Percentiles rank a stretch among this genome's conserved stretches.
Evolutionary conservation across 2,113 vertebrate genomes (phyloP).

Genomic region (Nothocercus nigrocapillus): DNA sequence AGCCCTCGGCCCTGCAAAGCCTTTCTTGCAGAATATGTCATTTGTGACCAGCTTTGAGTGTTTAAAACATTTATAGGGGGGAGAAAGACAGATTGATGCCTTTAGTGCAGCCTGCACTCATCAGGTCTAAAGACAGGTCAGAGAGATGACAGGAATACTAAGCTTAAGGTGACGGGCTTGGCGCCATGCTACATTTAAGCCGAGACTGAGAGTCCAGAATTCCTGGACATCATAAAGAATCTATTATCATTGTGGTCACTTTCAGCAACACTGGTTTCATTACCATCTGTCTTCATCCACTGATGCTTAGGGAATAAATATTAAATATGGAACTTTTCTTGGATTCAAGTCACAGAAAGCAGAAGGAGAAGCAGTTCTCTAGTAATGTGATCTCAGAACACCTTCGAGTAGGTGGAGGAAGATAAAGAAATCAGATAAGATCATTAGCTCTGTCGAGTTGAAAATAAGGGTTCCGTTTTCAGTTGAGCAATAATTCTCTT

Average conservation of each 20-base stretch:
- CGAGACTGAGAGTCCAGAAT: constrained; percentile 79
- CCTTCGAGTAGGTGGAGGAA: constrained; percentile 23
- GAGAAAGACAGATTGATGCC: constrained; percentile 80
- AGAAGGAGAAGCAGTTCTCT: constrained; percentile 38
- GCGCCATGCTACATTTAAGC: constrained; percentile 79
- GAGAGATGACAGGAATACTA: constrained; percentile 72
- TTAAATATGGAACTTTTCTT: constrained; percentile 79
- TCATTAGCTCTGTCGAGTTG: constrained; percentile 80
- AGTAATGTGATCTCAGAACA: constrained; percentile 4
- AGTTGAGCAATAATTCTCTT: constrained; percentile 84
- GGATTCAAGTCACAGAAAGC: constrained; percentile 71
- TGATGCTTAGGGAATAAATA: constrained; percentile 77
- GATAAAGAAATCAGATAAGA: constrained; percentile 67
- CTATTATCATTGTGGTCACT: constrained; percentile 83
- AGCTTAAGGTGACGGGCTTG: constrained; percentile 76
- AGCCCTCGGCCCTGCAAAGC: not conserved
- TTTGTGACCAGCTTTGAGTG: constrained; percentile 65
- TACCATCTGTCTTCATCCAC: constrained; percentile 83
- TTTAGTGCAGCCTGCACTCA: constrained; percentile 73
- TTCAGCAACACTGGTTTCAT: constrained; percentile 82
- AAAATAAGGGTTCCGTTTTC: constrained; percentile 81
- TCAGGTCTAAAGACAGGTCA: constrained; percentile 78
- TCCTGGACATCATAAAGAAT: constrained; percentile 85
- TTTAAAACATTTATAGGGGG: constrained; percentile 76
- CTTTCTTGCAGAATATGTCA: constrained; percentile 66